phyloP scores from a whole-genome alignment of 35 echinoderm and acorn worm species.

The Nesometra sesokonis region DNA sequence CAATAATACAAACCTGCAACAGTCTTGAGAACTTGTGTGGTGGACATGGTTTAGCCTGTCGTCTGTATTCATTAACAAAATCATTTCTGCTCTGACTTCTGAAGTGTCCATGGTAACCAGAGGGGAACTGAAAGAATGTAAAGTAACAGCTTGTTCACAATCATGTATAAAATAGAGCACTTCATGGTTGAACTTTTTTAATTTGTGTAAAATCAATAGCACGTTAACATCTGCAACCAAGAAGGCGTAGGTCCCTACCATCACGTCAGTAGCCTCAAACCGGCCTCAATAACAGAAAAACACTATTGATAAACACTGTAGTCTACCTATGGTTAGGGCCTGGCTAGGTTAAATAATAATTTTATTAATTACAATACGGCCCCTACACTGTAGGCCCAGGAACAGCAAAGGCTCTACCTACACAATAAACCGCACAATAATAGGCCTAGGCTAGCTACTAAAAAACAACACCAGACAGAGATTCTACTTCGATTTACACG shows the following conservation, averaged over 20 bases:
- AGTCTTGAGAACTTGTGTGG: slow-evolving; percentile 64
- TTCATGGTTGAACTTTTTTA: background rate
- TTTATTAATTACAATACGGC: too few relatives aligned
- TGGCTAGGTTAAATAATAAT: too few relatives aligned
- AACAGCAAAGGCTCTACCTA: too few relatives aligned
- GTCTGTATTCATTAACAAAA: slow-evolving; percentile 85
- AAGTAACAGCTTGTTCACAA: background rate
- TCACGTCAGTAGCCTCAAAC: background rate
- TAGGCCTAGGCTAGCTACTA: too few relatives aligned
- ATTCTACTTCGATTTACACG: background rate
- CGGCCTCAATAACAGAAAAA: too few relatives aligned
- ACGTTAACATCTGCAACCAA: background rate
- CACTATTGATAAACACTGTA: too few relatives aligned
- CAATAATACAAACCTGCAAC: slow-evolving; percentile 34
- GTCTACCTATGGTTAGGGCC: too few relatives aligned
- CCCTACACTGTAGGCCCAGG: too few relatives aligned
- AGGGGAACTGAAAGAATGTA: slow-evolving; percentile 53
- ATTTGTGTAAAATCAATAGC: background rate
- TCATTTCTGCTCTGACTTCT: slow-evolving; percentile 86
- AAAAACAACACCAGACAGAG: too few relatives aligned
- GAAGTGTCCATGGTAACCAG: slow-evolving; percentile 91
- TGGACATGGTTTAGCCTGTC: slow-evolving; percentile 90
- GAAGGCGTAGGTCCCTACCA: background rate
- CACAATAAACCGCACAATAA: too few relatives aligned
- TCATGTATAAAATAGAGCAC: background rate